Percentiles rank a stretch among this genome's conserved stretches.
These are phyloP conservation scores for Heterocephalus glaber DNA, from an alignment of 2,113 vertebrate species.

Conservation along the genomic window DNA sequence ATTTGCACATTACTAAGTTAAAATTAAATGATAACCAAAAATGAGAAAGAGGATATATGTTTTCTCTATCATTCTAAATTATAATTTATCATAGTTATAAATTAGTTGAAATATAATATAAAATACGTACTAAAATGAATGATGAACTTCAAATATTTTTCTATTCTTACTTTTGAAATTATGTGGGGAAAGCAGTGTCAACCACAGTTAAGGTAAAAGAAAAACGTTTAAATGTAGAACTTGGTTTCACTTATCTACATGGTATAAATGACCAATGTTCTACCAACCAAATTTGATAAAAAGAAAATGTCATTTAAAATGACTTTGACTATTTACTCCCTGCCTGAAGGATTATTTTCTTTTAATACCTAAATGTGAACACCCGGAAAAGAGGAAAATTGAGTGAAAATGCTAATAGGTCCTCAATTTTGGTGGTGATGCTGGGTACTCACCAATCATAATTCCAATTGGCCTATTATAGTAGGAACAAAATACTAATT, in stretches of 20 bases:
- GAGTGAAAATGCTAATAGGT: constrained; percentile 41
- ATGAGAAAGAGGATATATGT: neutral
- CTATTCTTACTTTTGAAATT: constrained; percentile 32
- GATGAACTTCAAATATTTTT: constrained; percentile 35
- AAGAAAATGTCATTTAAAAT: constrained; percentile 52
- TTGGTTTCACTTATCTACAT: neutral
- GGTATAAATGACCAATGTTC: constrained; percentile 39
- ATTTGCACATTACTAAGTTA: constrained; percentile 17
- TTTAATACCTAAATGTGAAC: constrained; percentile 37
- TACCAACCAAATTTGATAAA: neutral
- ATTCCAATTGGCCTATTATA: constrained; percentile 62
- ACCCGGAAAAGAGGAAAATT: neutral
- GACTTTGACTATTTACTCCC: constrained; percentile 45
- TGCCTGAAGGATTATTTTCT: constrained; percentile 43
- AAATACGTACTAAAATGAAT: constrained; percentile 34
- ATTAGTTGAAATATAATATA: constrained; percentile 18
- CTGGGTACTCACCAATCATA: constrained; percentile 55
- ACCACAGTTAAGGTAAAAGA: constrained; percentile 28
- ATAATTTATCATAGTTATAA: neutral
- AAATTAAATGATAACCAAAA: constrained; percentile 23
- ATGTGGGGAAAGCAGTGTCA: constrained; percentile 10
- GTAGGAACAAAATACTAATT: constrained; percentile 44
- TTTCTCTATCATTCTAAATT: constrained; percentile 16
- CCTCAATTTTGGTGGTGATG: constrained; percentile 47
- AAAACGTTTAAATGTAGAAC: neutral